A percentile compares a stretch with the other conserved stretches of the same genome.
These are phyloP conservation scores for Callimorpha dominula DNA, from an alignment of 2,888 invertebrate genomes.

Conservation along the genomic window DNA sequence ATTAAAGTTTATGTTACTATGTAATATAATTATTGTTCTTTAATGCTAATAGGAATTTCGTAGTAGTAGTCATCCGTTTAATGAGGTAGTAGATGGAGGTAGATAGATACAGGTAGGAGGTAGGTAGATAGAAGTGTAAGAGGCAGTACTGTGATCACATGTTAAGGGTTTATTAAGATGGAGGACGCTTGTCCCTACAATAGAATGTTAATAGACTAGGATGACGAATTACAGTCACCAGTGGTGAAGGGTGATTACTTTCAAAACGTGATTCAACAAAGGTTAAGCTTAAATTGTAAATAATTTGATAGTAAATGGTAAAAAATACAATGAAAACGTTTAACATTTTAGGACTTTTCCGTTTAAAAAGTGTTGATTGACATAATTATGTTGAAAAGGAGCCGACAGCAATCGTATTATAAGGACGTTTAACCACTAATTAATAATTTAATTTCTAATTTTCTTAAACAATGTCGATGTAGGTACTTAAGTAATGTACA, in stretches of 20 bases:
- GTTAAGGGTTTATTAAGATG: not conserved
- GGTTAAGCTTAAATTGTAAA: not conserved
- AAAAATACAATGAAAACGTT: not conserved
- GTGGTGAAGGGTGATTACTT: slow-evolving; percentile 1
- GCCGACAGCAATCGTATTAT: too few species aligned
- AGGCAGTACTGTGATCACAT: not conserved
- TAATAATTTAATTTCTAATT: too few species aligned
- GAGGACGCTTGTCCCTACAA: not conserved
- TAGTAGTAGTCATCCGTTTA: not conserved
- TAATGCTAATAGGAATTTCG: not conserved
- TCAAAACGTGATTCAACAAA: slow-evolving; percentile 13
- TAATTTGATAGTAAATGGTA: not conserved
- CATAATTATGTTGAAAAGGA: not conserved
- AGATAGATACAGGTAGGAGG: not conserved
- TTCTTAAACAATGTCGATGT: too few species aligned
- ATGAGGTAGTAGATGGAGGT: not conserved
- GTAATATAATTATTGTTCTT: too few species aligned
- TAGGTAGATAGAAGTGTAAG: not conserved
- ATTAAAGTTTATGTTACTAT: not conserved
- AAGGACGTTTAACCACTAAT: too few species aligned
- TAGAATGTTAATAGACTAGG: not conserved
- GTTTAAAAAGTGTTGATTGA: not conserved
- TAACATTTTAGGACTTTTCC: not conserved
- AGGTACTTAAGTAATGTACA: too few species aligned
- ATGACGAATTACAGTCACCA: not conserved